Evolutionary conservation across 1,140 invertebrate species (phyloP), one percentile per base, ranked within the genome.

Genomic region (Drosophila sechellia): DNA sequence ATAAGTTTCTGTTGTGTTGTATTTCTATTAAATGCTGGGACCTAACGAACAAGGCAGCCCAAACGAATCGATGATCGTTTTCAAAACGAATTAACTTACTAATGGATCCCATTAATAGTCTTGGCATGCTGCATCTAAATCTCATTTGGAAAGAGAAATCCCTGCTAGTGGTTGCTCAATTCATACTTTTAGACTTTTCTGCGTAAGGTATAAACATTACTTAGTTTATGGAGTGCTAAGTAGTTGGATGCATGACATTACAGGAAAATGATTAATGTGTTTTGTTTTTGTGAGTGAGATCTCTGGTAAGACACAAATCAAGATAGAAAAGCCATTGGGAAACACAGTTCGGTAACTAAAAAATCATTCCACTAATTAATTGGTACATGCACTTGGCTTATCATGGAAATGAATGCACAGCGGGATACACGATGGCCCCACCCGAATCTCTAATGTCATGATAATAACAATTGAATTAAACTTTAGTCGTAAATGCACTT

Each of bases 351-450:
- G 13, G 15, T 22, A 39, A 48, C 54, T 56, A 5, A 5, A 43
- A 48, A 56, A 59, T 64, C 81, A 81, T 78, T 85, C 60, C 15
- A 59, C 58, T 83, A 87, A 87, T 81, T 81, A 87, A 86, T 71
- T 58, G 70, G 70, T 63, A 69, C 71, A 60, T 86, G 65, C 70
- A 83, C 65, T 78, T 71, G 40, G 50, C 75, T 79, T 69, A 77
- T 81, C 77, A 17, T 13, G 57, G 6, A 35, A 35, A 17, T 35
- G 40, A 50, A 17, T 39, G 42, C 56, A 50, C 64, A 55, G 43
- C 27, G 42, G 43, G 56, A 45, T 42, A 15, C 5, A 25, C 13
- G 5, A 54, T 25, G 11, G 25, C 48, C 40, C 17, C 37, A 15
- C 39, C 22, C 48, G 52, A 34, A 42, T 5, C 56, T 42, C 42